Evolutionary conservation across 2,113 vertebrate species (phyloP), one percentile per base, ranked within the genome.

Genomic region (Gnathonemus echidnorhynchus): DNA sequence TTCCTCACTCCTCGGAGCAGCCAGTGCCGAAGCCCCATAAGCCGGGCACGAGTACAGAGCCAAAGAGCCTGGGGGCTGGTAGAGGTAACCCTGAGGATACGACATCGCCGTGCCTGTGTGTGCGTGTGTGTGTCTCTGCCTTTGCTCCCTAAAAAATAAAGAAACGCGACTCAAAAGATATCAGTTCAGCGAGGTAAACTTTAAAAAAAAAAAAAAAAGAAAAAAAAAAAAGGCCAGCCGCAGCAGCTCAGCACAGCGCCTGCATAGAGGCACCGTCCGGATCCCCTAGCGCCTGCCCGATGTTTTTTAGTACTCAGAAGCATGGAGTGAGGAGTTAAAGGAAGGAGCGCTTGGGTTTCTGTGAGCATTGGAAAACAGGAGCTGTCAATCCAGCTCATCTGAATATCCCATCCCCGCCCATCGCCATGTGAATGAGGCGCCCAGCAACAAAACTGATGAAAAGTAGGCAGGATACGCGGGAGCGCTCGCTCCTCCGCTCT

Each of bases 61-160:
- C 96, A 99, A 95, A 91, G 98, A 99, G 95, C 98, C 98, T 91
- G 98, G 97, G 93, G 98, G 98, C 96, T 99, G 98, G 96, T 99
- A 99, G 94, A 99, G 98, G 96, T 99, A 99, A 97, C 98, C 98
- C 98, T 99, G 98, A 97, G 98, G 98, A 97, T 99, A 99, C 95
- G 98, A 99, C 98, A 99, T 99, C 95, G 96, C 96, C 96, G 94
- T 94, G 93, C 93, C 94, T 94, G 93, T 93, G 92, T 92, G 92
- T 62, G 62, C 3, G 62, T 31, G n/a, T 27, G 62, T 27, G 62
- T 53, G 53, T 56, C 19, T 91, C 91, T 93, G 90, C 94, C 77
- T 95, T 86, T 93, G 92, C 93, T 91, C 94, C 91, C 93, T n/a
- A 56, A 88, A 91, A 70, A 86, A 91, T 86, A 91, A 93, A 42